Conservation (phyloP, 1,140 invertebrate species). For the Drosophila punjabiensis region DNA sequence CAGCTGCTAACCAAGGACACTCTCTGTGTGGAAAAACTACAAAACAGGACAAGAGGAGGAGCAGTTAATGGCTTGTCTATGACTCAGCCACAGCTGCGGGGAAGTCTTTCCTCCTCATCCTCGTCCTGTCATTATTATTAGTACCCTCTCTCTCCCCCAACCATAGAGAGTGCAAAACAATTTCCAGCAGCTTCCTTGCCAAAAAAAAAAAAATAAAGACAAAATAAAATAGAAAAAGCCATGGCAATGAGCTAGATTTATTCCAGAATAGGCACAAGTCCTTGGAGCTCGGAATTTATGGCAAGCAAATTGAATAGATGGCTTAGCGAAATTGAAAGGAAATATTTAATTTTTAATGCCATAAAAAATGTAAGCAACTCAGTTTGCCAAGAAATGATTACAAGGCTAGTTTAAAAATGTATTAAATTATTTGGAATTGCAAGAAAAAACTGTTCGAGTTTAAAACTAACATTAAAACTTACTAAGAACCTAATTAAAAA, state of each 20-base stretch:
- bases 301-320: constrained; percentile 44
- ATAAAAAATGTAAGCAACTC: not conserved
- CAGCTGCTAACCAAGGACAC: constrained; percentile 42
- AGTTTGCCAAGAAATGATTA: not conserved
- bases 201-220: constrained; percentile 49
- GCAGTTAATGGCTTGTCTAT: constrained; percentile 53
- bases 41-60: not conserved
- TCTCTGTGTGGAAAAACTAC: not conserved
- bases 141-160: constrained; percentile 16
- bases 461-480: not conserved
- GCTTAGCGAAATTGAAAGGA: constrained; percentile 25
- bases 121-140: constrained; percentile 65
- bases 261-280: constrained; percentile 7
- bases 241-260: constrained; percentile 33
- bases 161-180: constrained; percentile 61
- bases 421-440: too few species aligned
- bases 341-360: constrained; percentile 24
- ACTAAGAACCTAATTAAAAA: too few species aligned
- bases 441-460: not conserved
- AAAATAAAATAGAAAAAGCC: not conserved
- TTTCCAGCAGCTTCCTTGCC: constrained; percentile 61
- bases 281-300: constrained; percentile 40
- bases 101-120: not conserved
- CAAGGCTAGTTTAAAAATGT: not conserved
- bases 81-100: constrained; percentile 52